Evolutionary conservation across 2,797 vertebrate species (phyloP).

Genomic region (Cuculus canorus): DNA sequence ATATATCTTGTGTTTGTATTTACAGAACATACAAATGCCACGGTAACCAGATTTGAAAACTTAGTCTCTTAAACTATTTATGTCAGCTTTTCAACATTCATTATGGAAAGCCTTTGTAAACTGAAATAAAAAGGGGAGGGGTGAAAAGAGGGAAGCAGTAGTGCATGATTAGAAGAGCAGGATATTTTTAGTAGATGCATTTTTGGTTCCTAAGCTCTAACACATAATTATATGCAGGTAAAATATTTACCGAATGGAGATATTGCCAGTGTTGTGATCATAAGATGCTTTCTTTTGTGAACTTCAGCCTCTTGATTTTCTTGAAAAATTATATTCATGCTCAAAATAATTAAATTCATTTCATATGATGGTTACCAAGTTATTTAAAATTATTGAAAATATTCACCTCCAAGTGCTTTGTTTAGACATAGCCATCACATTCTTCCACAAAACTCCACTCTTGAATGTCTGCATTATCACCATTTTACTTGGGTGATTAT

Average conservation of each 20-base stretch:
- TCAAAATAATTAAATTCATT: not conserved
- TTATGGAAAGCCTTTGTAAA: slow-evolving; percentile 65
- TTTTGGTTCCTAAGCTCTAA: slow-evolving; percentile 11
- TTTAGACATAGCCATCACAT: not conserved
- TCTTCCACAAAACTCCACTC: not conserved
- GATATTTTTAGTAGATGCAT: slow-evolving; percentile 28
- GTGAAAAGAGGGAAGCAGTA: not conserved
- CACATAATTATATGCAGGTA: not conserved
- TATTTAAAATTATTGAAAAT: not conserved
- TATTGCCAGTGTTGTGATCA: not conserved
- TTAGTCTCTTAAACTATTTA: slow-evolving; percentile 70
- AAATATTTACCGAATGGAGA: not conserved
- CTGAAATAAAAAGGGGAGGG: slow-evolving; percentile 38
- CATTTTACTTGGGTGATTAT: not conserved
- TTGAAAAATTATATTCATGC: not conserved
- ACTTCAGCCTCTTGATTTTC: not conserved
- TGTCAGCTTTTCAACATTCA: slow-evolving; percentile 52
- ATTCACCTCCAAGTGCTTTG: not conserved
- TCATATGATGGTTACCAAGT: not conserved
- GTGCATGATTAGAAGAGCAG: not conserved
- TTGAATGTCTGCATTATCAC: not conserved
- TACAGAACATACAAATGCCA: slow-evolving; percentile 62
- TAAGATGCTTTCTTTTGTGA: not conserved
- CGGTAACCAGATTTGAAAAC: slow-evolving; percentile 61
- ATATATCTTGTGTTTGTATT: slow-evolving; percentile 71